Base-by-base conservation (phyloP, 2,797 vertebrate species). In the Poeciliopsis gracilis region DNA sequence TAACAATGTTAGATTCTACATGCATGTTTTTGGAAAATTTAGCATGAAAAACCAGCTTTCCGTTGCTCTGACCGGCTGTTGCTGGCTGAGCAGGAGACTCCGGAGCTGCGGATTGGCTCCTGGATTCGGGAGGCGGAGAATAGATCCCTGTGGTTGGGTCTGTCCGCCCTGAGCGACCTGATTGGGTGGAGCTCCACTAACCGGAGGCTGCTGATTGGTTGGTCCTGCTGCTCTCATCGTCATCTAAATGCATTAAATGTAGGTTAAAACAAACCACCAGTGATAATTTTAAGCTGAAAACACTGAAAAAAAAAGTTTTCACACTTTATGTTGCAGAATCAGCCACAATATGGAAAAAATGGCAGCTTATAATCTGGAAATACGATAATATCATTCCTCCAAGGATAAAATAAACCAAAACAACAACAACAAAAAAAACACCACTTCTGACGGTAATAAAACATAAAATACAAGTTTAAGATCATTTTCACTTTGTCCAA, bases 61-160 rank as follows among this genome's bases (percentile, higher is more conserved):
- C 41, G 79, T 1, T 76, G 67, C 18, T 89, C 96, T 97, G 92
- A 98, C 97, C 66, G 97, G 96, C 77, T 97, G 96, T 71, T 98
- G 97, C 0, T 97, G 97, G 87, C 96, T 98, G 80, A 98, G 97
- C 4, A 98, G 97, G 3, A 98, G 97, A 75, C 97, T 98, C 81
- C 97, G 97, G 0, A 98, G 96, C 84, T 98, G 97, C 1, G 97
- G 97, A 86, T 98, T 98, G 92, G 97, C 97, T 59, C 97, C 97
- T 0, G 97, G 97, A 83, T 98, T 98, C n/a, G 97, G 94, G 11
- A 97, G 96, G 28, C 97, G 95, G 51, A 97, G 96, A 81, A 98
- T 94, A 47, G 95, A 92, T 13, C 94, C 95, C 82, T 96, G 96
- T 0, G 96, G 89, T 41, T 93, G 96, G 20, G 96, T 91, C 80